Conservation (phyloP, 2,113 vertebrate species). For the Semicossyphus pulcher region DNA sequence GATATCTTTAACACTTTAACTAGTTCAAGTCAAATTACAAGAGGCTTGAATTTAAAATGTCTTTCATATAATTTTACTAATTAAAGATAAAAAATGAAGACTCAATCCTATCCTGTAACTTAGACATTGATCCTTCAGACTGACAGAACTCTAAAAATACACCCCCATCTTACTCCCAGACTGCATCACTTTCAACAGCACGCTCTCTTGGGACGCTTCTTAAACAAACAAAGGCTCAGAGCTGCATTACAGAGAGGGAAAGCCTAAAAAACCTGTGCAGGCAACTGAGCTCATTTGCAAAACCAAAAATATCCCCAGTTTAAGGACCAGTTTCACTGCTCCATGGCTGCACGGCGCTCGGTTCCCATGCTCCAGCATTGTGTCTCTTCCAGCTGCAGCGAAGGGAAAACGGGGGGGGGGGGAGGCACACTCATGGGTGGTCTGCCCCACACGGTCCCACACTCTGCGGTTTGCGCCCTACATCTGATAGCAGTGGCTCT, state of each 20-base stretch:
- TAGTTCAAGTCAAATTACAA: too few relatives aligned
- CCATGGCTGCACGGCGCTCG: conserved; percentile 48
- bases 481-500: conserved; percentile 81
- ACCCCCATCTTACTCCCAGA: conserved; percentile 9
- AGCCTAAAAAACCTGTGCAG: conserved; percentile 12
- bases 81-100: too few relatives aligned
- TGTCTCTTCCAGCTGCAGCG: conserved; percentile 76
- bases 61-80: too few relatives aligned
- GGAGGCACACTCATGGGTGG: conserved; percentile 79
- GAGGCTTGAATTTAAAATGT: too few relatives aligned
- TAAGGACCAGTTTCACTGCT: conserved; percentile 44
- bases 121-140: background rate
- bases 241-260: conserved; percentile 10
- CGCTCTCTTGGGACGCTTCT: conserved; percentile 29
- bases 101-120: too few relatives aligned
- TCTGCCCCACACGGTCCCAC: conserved; percentile 81
- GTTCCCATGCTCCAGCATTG: conserved; percentile 79
- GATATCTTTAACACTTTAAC: too few relatives aligned
- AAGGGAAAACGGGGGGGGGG: conserved; percentile 37
- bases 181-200: conserved; percentile 28
- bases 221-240: conserved; percentile 54
- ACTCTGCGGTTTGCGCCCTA: conserved; percentile 81
- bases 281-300: conserved; percentile 40
- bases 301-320: conserved; percentile 61
- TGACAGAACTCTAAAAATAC: background rate